These are phyloP conservation scores for Heteromormyrus szaboi DNA, from an alignment of 2,797 vertebrate species.

Conservation along the genomic window DNA sequence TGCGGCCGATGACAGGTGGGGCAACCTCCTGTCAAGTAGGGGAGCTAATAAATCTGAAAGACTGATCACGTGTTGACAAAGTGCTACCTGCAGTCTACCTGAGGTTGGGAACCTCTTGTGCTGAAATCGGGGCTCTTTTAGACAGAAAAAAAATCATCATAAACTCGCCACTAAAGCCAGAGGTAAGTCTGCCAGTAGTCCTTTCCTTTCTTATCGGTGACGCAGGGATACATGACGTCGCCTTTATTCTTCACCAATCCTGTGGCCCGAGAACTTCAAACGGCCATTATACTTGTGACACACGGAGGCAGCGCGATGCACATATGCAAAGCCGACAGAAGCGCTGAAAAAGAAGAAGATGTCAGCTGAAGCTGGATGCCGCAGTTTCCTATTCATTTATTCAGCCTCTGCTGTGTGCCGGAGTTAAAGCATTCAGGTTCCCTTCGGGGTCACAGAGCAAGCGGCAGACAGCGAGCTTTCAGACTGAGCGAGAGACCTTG, in stretches of 20 bases:
- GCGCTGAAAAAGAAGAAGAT: not conserved
- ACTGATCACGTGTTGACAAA: not conserved
- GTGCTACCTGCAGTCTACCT: not conserved
- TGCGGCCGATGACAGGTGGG: not conserved
- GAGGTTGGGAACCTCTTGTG: not conserved
- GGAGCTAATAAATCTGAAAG: not conserved
- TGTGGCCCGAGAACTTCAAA: not conserved
- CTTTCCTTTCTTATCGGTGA: not conserved
- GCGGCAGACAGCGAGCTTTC: not conserved
- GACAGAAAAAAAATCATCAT: not conserved
- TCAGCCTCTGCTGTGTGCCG: not conserved
- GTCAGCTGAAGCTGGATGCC: not conserved
- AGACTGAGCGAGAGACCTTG: not conserved
- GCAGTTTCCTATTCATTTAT: not conserved
- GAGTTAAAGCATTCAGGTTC: not conserved
- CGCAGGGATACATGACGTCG: not conserved
- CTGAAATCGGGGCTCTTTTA: not conserved
- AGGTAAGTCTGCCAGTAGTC: not conserved
- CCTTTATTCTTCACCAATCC: not conserved
- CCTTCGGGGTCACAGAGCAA: not conserved
- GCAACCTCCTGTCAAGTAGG: not conserved
- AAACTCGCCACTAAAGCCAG: not conserved
- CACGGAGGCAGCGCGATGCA: not conserved
- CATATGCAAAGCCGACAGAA: not conserved
- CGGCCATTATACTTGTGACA: not conserved